Percentiles rank a stretch among this genome's conserved stretches.
Conservation (phyloP, 2,113 vertebrate genomes). For the Phalacrocorax pelagicus region DNA sequence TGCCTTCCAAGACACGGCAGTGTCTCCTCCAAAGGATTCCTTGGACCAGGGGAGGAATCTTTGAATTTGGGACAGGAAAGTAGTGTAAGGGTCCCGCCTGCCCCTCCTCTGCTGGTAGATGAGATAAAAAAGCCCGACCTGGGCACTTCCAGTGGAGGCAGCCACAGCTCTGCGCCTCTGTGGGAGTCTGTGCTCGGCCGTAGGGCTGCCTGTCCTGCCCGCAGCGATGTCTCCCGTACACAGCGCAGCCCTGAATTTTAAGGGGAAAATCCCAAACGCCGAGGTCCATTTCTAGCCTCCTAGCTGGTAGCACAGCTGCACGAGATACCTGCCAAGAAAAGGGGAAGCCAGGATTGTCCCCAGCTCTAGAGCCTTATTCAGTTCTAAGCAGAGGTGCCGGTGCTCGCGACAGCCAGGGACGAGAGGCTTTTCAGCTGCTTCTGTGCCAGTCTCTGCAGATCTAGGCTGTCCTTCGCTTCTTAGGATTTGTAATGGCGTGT, state of each 20-base stretch:
- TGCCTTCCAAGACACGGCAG: not conserved
- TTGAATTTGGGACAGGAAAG: not conserved
- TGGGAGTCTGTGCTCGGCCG: not conserved
- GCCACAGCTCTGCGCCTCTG: not conserved
- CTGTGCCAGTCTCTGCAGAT: not conserved
- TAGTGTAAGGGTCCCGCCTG: not conserved
- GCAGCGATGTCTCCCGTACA: not conserved
- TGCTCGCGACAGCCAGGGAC: not conserved
- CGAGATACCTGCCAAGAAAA: rapidly evolving
- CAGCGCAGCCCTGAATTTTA: rapidly evolving
- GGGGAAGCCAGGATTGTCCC: not conserved
- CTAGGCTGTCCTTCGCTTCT: not conserved
- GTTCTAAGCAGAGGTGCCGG: not conserved
- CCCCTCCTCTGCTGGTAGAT: not conserved
- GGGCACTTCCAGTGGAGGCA: not conserved
- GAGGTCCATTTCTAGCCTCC: not conserved
- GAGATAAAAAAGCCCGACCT: not conserved
- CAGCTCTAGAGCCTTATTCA: too few species aligned
- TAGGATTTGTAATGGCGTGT: not conserved
- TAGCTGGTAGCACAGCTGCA: not conserved
- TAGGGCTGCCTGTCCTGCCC: not conserved
- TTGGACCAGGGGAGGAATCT: too few species aligned
- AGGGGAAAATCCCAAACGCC: too few species aligned
- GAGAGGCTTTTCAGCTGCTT: not conserved
- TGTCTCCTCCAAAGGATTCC: not conserved